A percentile compares a stretch with the other conserved stretches of the same genome.
Conservation (phyloP, 35 echinoderm and acorn worm genomes). For the Ophiothrix spiculata region DNA sequence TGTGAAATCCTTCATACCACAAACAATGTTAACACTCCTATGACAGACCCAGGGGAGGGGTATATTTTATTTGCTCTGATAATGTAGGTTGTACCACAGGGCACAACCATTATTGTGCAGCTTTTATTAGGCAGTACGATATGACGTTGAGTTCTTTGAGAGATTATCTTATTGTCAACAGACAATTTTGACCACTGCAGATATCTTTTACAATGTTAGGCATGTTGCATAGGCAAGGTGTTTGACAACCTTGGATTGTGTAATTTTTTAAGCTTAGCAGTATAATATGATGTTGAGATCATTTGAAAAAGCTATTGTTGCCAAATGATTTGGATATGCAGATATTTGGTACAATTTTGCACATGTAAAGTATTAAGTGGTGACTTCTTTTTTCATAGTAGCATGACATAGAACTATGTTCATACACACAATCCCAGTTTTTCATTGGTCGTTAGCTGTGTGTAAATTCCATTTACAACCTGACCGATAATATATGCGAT, state of each 20-base stretch:
- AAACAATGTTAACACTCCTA: too few relatives aligned
- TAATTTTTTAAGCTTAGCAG: constrained; percentile 96
- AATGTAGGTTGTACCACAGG: constrained; percentile 90
- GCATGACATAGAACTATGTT: too few relatives aligned
- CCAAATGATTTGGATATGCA: constrained; percentile 65
- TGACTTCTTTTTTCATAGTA: too few relatives aligned
- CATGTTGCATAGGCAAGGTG: constrained; percentile 92
- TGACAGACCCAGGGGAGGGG: too few relatives aligned
- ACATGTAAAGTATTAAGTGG: too few relatives aligned
- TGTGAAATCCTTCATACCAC: too few relatives aligned
- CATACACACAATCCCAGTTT: too few relatives aligned
- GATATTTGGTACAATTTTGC: constrained; percentile 98
- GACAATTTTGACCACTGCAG: constrained; percentile 69
- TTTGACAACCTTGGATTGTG: constrained; percentile 98
- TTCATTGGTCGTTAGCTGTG: too few relatives aligned
- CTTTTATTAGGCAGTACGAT: constrained; percentile 97
- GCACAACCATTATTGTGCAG: too few relatives aligned
- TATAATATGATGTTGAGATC: constrained; percentile 95
- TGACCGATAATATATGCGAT: too few relatives aligned
- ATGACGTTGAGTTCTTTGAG: constrained; percentile 96
- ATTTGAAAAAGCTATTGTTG: constrained; percentile 90
- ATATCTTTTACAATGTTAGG: constrained; percentile 96
- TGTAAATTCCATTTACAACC: too few relatives aligned
- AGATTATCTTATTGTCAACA: too few relatives aligned
- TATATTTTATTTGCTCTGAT: constrained; percentile 98